Conservation (phyloP, 2,888 invertebrate species). For the Imbricaverruca yamaguchii region DNA sequence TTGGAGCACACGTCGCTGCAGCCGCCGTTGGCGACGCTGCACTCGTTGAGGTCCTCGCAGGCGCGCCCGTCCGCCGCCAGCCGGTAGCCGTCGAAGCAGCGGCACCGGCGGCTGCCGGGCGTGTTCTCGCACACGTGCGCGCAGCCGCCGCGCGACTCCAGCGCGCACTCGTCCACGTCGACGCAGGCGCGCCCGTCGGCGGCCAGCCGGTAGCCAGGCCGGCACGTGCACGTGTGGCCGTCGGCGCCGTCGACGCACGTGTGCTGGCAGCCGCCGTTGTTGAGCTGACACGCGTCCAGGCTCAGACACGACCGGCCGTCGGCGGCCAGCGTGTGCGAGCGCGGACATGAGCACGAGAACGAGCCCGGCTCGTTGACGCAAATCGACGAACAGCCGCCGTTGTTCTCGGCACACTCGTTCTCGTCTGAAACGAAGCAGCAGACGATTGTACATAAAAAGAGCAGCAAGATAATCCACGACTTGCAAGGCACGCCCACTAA, state of each 20-base stretch:
- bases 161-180: slow-evolving; percentile 32
- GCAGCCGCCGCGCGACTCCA: slow-evolving; percentile 37
- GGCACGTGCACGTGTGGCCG: slow-evolving; percentile 47
- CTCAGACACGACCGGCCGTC: slow-evolving; percentile 35
- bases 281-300: slow-evolving; percentile 72
- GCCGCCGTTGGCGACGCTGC: slow-evolving; percentile 39
- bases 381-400: slow-evolving; percentile 75
- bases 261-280: slow-evolving; percentile 81
- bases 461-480: too few species aligned
- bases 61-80: slow-evolving; percentile 38
- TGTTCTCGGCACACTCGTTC: slow-evolving; percentile 75
- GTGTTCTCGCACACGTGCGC: slow-evolving; percentile 47
- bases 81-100: slow-evolving; percentile 48
- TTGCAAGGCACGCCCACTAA: too few species aligned
- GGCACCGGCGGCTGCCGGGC: slow-evolving; percentile 51
- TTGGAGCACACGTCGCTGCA: slow-evolving; percentile 32
- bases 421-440: slow-evolving; percentile 51
- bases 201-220: slow-evolving; percentile 43
- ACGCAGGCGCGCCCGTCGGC: slow-evolving; percentile 33
- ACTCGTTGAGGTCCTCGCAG: slow-evolving; percentile 35
- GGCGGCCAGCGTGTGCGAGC: slow-evolving; percentile 39
- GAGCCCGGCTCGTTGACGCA: slow-evolving; percentile 31
- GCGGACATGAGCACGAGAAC: slow-evolving; percentile 41
- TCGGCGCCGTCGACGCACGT: slow-evolving; percentile 35
- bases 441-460: too few species aligned